phyloP scores from a whole-genome alignment of 2,888 invertebrate genomes.

The Idaea aversata region DNA sequence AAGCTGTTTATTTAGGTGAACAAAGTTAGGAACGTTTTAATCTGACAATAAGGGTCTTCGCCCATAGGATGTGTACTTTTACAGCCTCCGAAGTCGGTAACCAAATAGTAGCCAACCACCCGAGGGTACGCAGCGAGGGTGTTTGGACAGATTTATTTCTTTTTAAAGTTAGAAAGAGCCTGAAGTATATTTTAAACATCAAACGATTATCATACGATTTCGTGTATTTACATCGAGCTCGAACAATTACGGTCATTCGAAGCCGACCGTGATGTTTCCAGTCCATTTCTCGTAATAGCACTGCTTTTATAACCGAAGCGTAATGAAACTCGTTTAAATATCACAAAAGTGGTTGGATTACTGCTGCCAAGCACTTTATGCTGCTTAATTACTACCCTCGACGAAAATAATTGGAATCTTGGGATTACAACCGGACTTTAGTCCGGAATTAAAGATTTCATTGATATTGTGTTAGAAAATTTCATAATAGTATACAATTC shows the following conservation, averaged over 20 bases:
- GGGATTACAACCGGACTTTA: slow-evolving; percentile 67
- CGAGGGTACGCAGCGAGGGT: too few species aligned
- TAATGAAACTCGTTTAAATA: slow-evolving; percentile 78
- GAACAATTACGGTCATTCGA: slow-evolving; percentile 70
- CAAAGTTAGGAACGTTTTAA: slow-evolving; percentile 7
- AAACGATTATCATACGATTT: slow-evolving; percentile 38
- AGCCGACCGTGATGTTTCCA: slow-evolving; percentile 73
- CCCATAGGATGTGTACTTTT: not conserved
- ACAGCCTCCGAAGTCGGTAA: not conserved
- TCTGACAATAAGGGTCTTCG: not conserved
- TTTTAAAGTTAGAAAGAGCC: not conserved
- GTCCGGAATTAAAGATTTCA: slow-evolving; percentile 52
- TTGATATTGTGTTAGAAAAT: slow-evolving; percentile 24
- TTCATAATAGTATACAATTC: not conserved
- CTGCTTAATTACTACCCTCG: slow-evolving; percentile 75
- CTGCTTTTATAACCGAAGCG: slow-evolving; percentile 74
- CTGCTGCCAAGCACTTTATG: slow-evolving; percentile 70
- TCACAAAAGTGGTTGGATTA: slow-evolving; percentile 77
- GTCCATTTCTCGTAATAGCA: slow-evolving; percentile 74
- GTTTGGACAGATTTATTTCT: too few species aligned
- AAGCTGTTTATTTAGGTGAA: slow-evolving; percentile 10
- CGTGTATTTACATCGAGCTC: slow-evolving; percentile 51
- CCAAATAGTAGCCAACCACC: too few species aligned
- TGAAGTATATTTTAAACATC: slow-evolving; percentile 26
- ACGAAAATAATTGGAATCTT: slow-evolving; percentile 77